A percentile compares a stretch with the other conserved stretches of the same genome.
These are phyloP conservation scores for Anoplophora glabripennis DNA, from an alignment of 1,140 invertebrate genomes.

Conservation along the genomic window DNA sequence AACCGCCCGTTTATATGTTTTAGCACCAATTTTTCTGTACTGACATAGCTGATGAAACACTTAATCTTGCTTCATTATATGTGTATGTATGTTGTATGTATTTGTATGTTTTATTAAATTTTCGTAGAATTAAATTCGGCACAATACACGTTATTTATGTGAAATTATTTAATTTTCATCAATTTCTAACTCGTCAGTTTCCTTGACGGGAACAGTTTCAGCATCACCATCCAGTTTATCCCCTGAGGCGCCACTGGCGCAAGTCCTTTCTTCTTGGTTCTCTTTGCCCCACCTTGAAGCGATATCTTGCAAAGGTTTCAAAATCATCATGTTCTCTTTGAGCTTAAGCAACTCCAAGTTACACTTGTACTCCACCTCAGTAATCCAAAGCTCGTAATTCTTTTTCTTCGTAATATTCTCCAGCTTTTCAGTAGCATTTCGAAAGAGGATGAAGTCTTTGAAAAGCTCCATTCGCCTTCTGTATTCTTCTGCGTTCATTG, in stretches of 20 bases:
- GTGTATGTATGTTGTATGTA: neutral
- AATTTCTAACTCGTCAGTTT: too few species aligned
- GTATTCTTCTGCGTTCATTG: neutral
- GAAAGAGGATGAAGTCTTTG: constrained; percentile 9
- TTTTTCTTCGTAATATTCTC: neutral
- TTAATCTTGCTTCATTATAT: too few species aligned
- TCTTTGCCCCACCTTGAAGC: constrained; percentile 1
- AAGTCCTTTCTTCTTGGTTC: neutral
- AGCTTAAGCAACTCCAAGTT: constrained; percentile 2
- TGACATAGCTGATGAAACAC: too few species aligned
- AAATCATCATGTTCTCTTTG: neutral
- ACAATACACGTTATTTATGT: too few species aligned
- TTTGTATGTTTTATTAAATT: neutral
- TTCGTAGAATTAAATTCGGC: too few species aligned
- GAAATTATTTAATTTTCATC: too few species aligned
- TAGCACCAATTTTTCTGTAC: too few species aligned
- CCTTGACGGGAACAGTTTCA: too few species aligned
- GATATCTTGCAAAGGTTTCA: constrained; percentile 10
- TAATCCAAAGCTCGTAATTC: constrained; percentile 5
- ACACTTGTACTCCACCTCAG: neutral
- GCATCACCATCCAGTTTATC: neutral
- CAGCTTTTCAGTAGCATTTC: neutral
- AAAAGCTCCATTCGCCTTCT: constrained; percentile 6
- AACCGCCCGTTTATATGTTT: too few species aligned
- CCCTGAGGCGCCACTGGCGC: neutral